Evolutionary conservation across 2,113 vertebrate genomes (phyloP).

Genomic region (Paedocypris sp.): DNA sequence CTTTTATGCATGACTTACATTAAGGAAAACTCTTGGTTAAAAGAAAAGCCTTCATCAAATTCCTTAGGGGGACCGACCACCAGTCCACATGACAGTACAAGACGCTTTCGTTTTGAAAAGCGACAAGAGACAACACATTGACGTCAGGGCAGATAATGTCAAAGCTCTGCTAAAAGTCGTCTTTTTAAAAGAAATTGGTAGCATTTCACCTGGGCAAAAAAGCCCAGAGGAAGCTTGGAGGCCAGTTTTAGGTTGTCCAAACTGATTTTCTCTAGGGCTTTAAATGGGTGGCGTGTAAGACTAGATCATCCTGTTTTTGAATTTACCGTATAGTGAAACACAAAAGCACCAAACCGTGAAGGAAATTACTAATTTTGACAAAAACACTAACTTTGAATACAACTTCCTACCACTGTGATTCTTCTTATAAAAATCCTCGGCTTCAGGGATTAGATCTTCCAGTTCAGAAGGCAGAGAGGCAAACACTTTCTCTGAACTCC

Average conservation of each 20-base stretch:
- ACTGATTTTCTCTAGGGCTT: slow-evolving; percentile 93
- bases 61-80: slow-evolving; percentile 93
- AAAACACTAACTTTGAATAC: too few relatives aligned
- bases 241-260: slow-evolving; percentile 96
- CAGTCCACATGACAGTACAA: slow-evolving; percentile 87
- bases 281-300: slow-evolving; percentile 98
- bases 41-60: slow-evolving; percentile 93
- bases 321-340: too few relatives aligned
- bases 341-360: too few relatives aligned
- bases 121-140: slow-evolving; percentile 82
- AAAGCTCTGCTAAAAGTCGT: too few relatives aligned
- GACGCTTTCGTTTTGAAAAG: slow-evolving; percentile 94
- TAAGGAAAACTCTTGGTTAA: slow-evolving; percentile 97
- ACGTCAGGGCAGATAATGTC: too few relatives aligned
- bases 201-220: too few relatives aligned
- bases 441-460: slow-evolving; percentile 95
- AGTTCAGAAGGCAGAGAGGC: slow-evolving; percentile 92
- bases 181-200: too few relatives aligned
- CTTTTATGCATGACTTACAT: too few relatives aligned
- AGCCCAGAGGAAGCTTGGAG: slow-evolving; percentile 93
- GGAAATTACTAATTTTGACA: too few relatives aligned
- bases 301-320: slow-evolving; percentile 94
- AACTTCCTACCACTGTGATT: slow-evolving; percentile 97
- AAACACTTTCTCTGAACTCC: slow-evolving; percentile 97
- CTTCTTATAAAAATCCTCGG: slow-evolving; percentile 98